Conservation (phyloP, 2,888 invertebrate species). For the Baccha elongata region DNA sequence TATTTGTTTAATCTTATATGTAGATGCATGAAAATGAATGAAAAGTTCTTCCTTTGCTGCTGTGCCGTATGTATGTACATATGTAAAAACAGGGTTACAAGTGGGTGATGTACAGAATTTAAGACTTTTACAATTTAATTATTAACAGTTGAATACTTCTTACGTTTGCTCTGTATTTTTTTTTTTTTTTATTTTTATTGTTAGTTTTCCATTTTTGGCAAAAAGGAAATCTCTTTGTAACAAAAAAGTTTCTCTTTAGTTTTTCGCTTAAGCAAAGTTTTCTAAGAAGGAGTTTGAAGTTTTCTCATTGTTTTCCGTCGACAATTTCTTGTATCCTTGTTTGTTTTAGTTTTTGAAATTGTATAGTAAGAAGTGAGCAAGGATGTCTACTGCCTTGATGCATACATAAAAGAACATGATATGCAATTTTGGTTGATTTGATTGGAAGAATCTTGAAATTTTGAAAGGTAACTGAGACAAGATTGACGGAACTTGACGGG, state of each 20-base stretch:
- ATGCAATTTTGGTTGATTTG: slow-evolving; percentile 55
- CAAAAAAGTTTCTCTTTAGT: slow-evolving; percentile 50
- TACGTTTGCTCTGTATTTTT: not conserved
- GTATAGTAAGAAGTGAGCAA: not conserved
- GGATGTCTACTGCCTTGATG: slow-evolving; percentile 22
- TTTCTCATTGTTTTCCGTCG: slow-evolving; percentile 65
- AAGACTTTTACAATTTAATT: slow-evolving; percentile 71
- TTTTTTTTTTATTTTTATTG: not conserved
- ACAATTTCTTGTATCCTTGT: slow-evolving; percentile 58
- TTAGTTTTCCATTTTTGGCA: slow-evolving; percentile 5
- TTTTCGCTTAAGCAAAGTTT: slow-evolving; percentile 58
- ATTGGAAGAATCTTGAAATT: slow-evolving; percentile 19
- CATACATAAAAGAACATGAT: slow-evolving; percentile 9
- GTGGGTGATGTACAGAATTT: slow-evolving; percentile 14
- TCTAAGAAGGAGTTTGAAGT: slow-evolving; percentile 49
- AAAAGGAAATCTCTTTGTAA: slow-evolving; percentile 42
- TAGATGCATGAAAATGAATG: too few species aligned
- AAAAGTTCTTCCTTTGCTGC: not conserved
- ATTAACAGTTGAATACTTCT: slow-evolving; percentile 67
- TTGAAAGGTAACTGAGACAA: not conserved
- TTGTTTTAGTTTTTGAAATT: slow-evolving; percentile 55
- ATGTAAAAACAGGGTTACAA: slow-evolving; percentile 23
- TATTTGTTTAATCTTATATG: slow-evolving; percentile 56
- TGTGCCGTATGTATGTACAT: not conserved
- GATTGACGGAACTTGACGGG: not conserved